These are phyloP conservation scores for Arvicola amphibius DNA, from an alignment of 2,797 vertebrate species.

Conservation along the genomic window DNA sequence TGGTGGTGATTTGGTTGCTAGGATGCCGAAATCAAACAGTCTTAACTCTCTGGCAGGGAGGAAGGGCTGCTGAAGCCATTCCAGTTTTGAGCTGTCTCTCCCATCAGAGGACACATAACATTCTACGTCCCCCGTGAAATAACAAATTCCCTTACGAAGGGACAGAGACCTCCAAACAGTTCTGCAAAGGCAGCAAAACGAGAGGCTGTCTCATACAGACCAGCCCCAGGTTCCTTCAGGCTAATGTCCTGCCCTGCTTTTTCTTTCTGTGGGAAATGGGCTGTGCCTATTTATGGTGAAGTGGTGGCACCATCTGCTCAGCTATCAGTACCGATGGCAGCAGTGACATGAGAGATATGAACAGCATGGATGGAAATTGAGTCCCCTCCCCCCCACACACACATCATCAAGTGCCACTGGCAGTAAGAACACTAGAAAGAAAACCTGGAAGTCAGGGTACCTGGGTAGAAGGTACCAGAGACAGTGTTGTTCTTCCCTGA, in stretches of 20 bases:
- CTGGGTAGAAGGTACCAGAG: neutral
- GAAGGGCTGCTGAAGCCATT: conserved; percentile 67
- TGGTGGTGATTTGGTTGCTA: conserved; percentile 77
- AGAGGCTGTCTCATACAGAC: neutral
- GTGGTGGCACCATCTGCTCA: neutral
- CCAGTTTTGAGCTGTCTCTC: conserved; percentile 70
- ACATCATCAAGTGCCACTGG: neutral
- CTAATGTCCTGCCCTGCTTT: neutral
- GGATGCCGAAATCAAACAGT: conserved; percentile 80
- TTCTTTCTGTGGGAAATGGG: neutral
- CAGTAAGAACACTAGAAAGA: neutral
- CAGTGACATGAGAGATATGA: neutral
- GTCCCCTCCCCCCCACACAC: too few relatives aligned
- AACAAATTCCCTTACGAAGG: conserved; percentile 68
- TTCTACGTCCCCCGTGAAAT: conserved; percentile 68
- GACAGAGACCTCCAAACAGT: conserved; percentile 10
- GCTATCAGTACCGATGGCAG: neutral
- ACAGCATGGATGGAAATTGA: neutral
- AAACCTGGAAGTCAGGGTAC: neutral
- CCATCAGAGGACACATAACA: conserved; percentile 74
- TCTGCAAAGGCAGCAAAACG: neutral
- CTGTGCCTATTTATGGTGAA: neutral
- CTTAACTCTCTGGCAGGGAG: conserved; percentile 79
- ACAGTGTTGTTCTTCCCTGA: neutral
- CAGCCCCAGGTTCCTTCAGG: neutral